Conservation (phyloP, 2,888 invertebrate genomes). For the Gryllus longicercus region DNA sequence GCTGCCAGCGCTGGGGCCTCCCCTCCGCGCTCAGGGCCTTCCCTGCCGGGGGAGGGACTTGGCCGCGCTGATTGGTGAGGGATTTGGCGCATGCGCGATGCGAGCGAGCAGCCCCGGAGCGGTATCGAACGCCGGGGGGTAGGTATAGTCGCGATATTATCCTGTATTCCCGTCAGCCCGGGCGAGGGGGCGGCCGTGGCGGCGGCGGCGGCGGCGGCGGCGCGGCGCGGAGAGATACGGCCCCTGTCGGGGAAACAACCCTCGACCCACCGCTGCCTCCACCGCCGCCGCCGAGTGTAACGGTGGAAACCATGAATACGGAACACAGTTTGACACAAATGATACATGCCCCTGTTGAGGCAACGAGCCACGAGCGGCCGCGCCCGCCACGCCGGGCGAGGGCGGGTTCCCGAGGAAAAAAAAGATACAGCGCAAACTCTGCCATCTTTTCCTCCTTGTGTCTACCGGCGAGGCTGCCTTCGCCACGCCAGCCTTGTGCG, state of each 20-base stretch:
- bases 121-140: background rate
- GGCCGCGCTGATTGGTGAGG: background rate
- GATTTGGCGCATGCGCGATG: background rate
- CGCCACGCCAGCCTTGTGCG: background rate
- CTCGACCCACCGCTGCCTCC: background rate
- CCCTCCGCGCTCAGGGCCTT: background rate
- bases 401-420: background rate
- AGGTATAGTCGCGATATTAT: slow-evolving; percentile 9
- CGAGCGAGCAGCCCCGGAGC: background rate
- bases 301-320: slow-evolving; percentile 17
- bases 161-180: slow-evolving; percentile 1
- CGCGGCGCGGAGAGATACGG: background rate
- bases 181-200: background rate
- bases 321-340: slow-evolving; percentile 17
- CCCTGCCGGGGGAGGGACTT: background rate
- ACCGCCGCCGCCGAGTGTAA: background rate
- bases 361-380: background rate
- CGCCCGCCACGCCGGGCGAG: background rate
- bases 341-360: slow-evolving; percentile 7
- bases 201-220: background rate
- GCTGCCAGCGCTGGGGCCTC: background rate
- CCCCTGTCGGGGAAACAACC: slow-evolving; percentile 9
- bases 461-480: background rate
- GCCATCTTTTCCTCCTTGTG: background rate
- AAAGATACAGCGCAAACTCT: background rate